Evolutionary conservation across 2,888 invertebrate species (phyloP), one percentile per base, ranked within the genome.

Genomic region (Operophtera brumata): DNA sequence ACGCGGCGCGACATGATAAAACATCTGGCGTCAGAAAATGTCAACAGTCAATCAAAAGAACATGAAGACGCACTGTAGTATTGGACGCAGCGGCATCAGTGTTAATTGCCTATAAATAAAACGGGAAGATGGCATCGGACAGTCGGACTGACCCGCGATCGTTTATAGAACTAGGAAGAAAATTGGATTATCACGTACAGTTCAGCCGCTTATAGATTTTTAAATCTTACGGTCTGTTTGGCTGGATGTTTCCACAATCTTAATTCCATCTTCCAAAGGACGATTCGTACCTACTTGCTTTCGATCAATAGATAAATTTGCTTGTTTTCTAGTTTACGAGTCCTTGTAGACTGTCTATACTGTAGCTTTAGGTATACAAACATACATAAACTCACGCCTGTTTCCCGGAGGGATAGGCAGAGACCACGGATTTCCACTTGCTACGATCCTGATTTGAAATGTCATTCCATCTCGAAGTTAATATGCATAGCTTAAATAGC

Each of bases 31-130:
- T 68, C 67, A 60, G 63, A 65, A 75, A 77, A 78, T 82, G 82
- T 84, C 83, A 83, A 78, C 82, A 80, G 78, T 77, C 80, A 75
- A 84, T 84, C 79, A 83, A 82, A 82, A 72, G 69, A 67, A 73
- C 78, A 73, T 70, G 69, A 73, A 72, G 70, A 57, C 49, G 52
- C 43, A 45, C 64, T 63, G 60, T 69, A 66, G 69, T 66, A 59
- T 73, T 69, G 62, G 68, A 67, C 68, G 74, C 70, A 68, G 62
- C 66, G 66, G 67, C 71, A 67, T 69, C 67, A 61, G 67, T 70
- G 74, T 84, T 84, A 80, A 83, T 80, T 78, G 80, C 72, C 78
- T 76, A 78, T 84, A 81, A 84, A 80, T 77, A 79, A 75, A 73
- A 71, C 70, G 68, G 70, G 34, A 39, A 44, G 48, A 67, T 60